Conservation (phyloP, 2,888 invertebrate species). For the Anoncus sp. region DNA sequence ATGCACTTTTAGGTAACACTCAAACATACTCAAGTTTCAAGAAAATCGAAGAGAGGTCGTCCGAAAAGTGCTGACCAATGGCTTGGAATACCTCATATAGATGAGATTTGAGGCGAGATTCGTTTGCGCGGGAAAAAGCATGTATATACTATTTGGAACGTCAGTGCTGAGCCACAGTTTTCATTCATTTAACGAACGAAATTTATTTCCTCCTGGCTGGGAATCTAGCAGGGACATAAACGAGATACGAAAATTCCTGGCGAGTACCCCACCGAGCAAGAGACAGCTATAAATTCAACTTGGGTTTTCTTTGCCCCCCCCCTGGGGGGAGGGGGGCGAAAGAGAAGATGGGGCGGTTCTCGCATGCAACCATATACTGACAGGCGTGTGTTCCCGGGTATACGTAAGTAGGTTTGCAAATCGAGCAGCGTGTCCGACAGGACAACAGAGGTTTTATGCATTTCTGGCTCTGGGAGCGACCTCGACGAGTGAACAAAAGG, state of each 20-base stretch:
- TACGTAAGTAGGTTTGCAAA: constrained; percentile 51
- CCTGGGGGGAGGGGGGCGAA: background rate
- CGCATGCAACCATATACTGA: constrained; percentile 14
- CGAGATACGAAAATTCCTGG: constrained; percentile 45
- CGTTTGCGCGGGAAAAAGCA: background rate
- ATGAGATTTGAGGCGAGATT: background rate
- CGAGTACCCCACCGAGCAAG: constrained; percentile 15
- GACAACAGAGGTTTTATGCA: constrained; percentile 57
- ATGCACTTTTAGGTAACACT: too few relatives aligned
- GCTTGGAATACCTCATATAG: too few relatives aligned
- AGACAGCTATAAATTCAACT: constrained; percentile 48
- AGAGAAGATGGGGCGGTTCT: constrained; percentile 3
- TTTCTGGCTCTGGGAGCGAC: constrained; percentile 41
- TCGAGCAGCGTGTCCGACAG: constrained; percentile 43
- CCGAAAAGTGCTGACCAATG: too few relatives aligned
- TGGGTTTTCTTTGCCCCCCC: constrained; percentile 23
- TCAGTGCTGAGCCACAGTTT: background rate
- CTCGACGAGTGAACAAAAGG: constrained; percentile 43
- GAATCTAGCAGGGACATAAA: background rate
- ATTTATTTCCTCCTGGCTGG: constrained; percentile 4
- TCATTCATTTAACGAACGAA: constrained; percentile 1
- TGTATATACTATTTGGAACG: background rate
- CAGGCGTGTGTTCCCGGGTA: background rate
- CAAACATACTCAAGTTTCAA: too few relatives aligned
- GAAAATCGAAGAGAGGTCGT: too few relatives aligned